Base-by-base conservation (phyloP, 2,888 invertebrate genomes). In the Criorhina ranunculi region DNA sequence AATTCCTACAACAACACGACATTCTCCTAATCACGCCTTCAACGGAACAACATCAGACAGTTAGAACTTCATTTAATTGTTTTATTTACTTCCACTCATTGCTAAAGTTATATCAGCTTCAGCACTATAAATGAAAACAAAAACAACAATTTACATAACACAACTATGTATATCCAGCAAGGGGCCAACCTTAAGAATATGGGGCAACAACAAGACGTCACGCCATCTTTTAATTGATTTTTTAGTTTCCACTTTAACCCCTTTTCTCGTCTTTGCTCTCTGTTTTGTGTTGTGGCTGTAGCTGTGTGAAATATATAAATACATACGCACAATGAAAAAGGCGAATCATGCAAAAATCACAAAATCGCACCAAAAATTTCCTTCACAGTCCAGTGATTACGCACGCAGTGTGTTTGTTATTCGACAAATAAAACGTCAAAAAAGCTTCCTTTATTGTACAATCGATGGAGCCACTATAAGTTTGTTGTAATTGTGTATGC, bases 181-280 rank as follows among this genome's bases (percentile, higher is more conserved):
- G 51, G 40, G 67, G 67, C 69, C 44, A 69, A 35, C 44, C 33
- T 35, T 69, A 42, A 7, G 19, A 37, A 75, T 46, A 59, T 72
- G 69, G 78, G 62, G n/a, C 78, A 83, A 76, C 37, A 69, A 75
- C 62, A 62, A 73, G 51, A 78, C 78, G 67, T 83, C 78, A 83
- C 64, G 69, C 78, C 64, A 78, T 49, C 33, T 73, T 62, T 57
- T 66, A 57, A 66, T 73, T 77, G 72, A 67, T 67, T 69, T 75
- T 67, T 62, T 17, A 75, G 59, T 80, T 67, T 73, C 67, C 37
- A 66, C 66, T 75, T 44, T 53, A 62, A 60, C 29, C 57, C 29
- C 37, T 51, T 51, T 5, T 31, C 67, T 51, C 6, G n/a, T n/a
- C n/a, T 29, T 31, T 31, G 8, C 29, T 35, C 40, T 57, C 19